Conservation (phyloP, 2,888 invertebrate species). For the Rutpela maculata region DNA sequence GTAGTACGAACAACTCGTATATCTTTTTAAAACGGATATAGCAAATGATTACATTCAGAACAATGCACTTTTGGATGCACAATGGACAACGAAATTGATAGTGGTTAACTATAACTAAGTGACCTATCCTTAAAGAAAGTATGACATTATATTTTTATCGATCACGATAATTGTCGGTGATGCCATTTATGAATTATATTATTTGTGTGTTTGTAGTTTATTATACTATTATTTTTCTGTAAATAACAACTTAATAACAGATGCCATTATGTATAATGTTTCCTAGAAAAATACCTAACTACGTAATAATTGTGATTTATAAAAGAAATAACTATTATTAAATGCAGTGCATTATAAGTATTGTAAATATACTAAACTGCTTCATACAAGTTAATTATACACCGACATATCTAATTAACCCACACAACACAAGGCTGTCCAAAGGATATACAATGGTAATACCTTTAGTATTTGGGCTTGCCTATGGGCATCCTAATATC, state of each 20-base stretch:
- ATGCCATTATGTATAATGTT: neutral
- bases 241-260: slow-evolving; percentile 12
- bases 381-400: too few relatives aligned
- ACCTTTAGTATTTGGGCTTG: too few relatives aligned
- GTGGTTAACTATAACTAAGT: neutral
- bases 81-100: neutral
- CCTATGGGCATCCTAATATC: too few relatives aligned
- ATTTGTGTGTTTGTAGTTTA: neutral
- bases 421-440: too few relatives aligned
- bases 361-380: too few relatives aligned
- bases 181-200: neutral
- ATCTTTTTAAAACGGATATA: too few relatives aligned
- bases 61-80: too few relatives aligned
- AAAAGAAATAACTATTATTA: slow-evolving; percentile 16
- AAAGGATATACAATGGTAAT: too few relatives aligned
- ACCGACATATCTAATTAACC: too few relatives aligned
- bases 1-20: too few relatives aligned
- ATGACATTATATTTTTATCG: slow-evolving; percentile 9
- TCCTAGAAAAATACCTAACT: slow-evolving; percentile 4
- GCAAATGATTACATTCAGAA: too few relatives aligned
- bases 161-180: neutral
- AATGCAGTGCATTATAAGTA: neutral
- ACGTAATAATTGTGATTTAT: slow-evolving; percentile 4
- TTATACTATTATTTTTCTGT: neutral
- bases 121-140: neutral